Percentiles rank a stretch among this genome's conserved stretches.
Evolutionary conservation across 2,797 vertebrate species (phyloP).

Genomic region (Taenioides sp.): DNA sequence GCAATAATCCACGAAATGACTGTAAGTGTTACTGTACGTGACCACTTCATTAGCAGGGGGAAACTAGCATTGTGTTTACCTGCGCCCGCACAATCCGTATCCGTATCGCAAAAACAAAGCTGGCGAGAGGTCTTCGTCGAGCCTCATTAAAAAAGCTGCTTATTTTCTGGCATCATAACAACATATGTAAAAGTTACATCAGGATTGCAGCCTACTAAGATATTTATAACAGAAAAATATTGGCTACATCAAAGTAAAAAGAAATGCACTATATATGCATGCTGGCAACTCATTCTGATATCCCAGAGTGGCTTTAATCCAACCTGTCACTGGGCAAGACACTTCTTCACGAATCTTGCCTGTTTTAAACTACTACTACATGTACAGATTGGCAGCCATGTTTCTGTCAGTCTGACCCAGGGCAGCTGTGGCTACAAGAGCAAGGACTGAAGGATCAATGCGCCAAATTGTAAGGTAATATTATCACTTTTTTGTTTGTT

Average conservation of each 20-base stretch:
- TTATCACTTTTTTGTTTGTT: too few species aligned
- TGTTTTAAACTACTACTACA: too few species aligned
- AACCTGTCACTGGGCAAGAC: too few species aligned
- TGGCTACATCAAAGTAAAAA: neutral
- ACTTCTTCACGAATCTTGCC: too few species aligned
- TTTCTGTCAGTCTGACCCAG: too few species aligned
- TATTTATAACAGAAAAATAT: conserved; percentile 1
- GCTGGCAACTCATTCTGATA: too few species aligned
- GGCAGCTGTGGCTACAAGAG: too few species aligned
- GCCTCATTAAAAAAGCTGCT: conserved; percentile 6
- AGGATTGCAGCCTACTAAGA: neutral
- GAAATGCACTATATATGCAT: too few species aligned
- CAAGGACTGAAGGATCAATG: too few species aligned
- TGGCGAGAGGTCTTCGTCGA: neutral
- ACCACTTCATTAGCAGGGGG: conserved; percentile 1
- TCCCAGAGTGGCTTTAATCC: too few species aligned
- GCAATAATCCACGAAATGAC: conserved; percentile 39
- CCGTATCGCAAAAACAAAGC: neutral
- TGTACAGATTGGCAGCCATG: too few species aligned
- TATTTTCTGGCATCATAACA: neutral
- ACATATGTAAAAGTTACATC: conserved; percentile 5
- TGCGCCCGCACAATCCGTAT: neutral
- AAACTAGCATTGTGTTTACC: neutral
- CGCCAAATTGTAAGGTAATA: too few species aligned
- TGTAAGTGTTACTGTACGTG: conserved; percentile 9